phyloP scores from a whole-genome alignment of 2,888 invertebrate genomes.

The Tenthredo livida region DNA sequence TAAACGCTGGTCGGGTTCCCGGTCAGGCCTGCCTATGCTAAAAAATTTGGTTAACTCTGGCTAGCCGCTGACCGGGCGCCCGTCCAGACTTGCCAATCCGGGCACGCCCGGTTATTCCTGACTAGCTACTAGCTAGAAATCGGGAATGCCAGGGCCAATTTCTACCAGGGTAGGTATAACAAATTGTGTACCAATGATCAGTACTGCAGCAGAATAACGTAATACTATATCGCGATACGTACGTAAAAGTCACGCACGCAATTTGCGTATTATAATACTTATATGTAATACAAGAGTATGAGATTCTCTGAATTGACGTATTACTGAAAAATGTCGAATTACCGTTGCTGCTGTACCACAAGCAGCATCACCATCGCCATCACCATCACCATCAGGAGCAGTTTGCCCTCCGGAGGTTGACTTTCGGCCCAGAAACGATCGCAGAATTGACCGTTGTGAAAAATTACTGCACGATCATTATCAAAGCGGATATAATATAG shows the following conservation, averaged over 20 bases:
- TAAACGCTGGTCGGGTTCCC: no score
- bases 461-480: not conserved
- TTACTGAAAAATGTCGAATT: constrained; percentile 33
- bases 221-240: not conserved
- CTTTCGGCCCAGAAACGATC: constrained; percentile 19
- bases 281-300: not conserved
- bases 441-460: constrained; percentile 7
- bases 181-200: not conserved
- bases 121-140: no score
- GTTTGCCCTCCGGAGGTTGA: not conserved
- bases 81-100: no score
- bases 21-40: no score
- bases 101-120: no score
- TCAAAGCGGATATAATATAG: no score
- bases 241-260: not conserved
- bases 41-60: no score
- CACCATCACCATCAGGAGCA: not conserved
- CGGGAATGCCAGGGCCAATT: no score
- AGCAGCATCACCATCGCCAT: not conserved
- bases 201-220: not conserved
- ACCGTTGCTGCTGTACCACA: constrained; percentile 1
- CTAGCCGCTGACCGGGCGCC: no score
- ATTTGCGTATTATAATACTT: not conserved
- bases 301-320: constrained; percentile 16
- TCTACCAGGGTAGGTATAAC: no score